Evolutionary conservation across 1,140 invertebrate genomes (phyloP).

Genomic region (Spodoptera litura): DNA sequence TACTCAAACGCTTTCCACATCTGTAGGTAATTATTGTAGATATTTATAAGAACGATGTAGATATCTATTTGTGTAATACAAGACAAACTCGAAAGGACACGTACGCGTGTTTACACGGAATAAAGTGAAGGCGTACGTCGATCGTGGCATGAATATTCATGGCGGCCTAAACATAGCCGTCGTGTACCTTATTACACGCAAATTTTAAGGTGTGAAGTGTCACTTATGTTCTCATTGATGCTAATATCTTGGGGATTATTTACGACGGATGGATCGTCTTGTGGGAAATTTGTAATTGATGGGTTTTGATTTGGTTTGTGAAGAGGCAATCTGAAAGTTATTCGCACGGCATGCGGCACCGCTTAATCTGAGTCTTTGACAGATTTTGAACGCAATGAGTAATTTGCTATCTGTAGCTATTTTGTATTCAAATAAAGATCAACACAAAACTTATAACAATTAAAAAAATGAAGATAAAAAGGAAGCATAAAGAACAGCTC

Average conservation of each 20-base stretch:
- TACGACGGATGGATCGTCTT: neutral
- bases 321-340: too few relatives aligned
- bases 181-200: constrained; percentile 58
- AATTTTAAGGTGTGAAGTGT: constrained; percentile 34
- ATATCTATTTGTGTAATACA: constrained; percentile 72
- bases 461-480: too few relatives aligned
- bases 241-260: constrained; percentile 1
- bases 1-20: neutral
- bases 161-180: constrained; percentile 53
- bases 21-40: constrained; percentile 36
- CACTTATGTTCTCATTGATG: constrained; percentile 21
- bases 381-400: too few relatives aligned
- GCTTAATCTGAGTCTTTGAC: too few relatives aligned
- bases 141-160: constrained; percentile 81
- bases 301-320: neutral
- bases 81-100: constrained; percentile 72
- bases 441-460: too few relatives aligned
- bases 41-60: constrained; percentile 53
- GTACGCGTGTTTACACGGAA: constrained; percentile 80
- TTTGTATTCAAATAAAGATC: too few relatives aligned
- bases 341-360: too few relatives aligned
- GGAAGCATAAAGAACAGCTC: too few relatives aligned
- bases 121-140: constrained; percentile 73
- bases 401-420: too few relatives aligned
- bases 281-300: neutral